phyloP scores from a whole-genome alignment of 2,888 invertebrate species.

The Tricholauxania praeusta region DNA sequence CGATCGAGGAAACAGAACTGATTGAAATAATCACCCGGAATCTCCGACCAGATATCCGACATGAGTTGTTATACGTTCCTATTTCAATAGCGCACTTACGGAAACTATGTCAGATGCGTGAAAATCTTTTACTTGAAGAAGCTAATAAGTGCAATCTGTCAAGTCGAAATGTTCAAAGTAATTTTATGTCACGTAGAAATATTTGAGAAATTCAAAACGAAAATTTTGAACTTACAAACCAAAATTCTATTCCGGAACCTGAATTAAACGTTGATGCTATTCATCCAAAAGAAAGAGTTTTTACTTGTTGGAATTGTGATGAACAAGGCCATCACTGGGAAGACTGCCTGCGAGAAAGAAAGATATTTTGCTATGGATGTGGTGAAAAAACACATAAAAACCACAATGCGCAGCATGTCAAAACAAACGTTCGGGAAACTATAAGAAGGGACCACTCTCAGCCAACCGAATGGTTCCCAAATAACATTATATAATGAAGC shows the following conservation, averaged over 20 bases:
- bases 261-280: slow-evolving; percentile 17
- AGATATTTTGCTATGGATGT: slow-evolving; percentile 35
- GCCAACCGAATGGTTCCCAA: not conserved
- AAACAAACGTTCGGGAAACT: slow-evolving; percentile 12
- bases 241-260: too few relatives aligned
- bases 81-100: slow-evolving; percentile 36
- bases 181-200: too few relatives aligned
- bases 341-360: slow-evolving; percentile 18
- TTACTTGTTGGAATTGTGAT: slow-evolving; percentile 13
- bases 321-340: slow-evolving; percentile 23
- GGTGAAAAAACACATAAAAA: too few relatives aligned
- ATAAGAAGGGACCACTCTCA: not conserved
- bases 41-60: not conserved
- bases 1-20: not conserved
- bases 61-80: slow-evolving; percentile 32
- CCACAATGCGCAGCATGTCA: slow-evolving; percentile 25
- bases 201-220: too few relatives aligned
- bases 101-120: slow-evolving; percentile 36
- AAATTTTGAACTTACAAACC: too few relatives aligned
- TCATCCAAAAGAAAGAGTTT: not conserved
- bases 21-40: not conserved
- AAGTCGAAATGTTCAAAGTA: not conserved
- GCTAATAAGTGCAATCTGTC: slow-evolving; percentile 16
- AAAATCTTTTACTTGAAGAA: slow-evolving; percentile 31
- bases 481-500: not conserved